A percentile compares a stretch with the other conserved stretches of the same genome.
Evolutionary conservation across 2,888 invertebrate genomes (phyloP).

Genomic region (Drymonia ruficornis): DNA sequence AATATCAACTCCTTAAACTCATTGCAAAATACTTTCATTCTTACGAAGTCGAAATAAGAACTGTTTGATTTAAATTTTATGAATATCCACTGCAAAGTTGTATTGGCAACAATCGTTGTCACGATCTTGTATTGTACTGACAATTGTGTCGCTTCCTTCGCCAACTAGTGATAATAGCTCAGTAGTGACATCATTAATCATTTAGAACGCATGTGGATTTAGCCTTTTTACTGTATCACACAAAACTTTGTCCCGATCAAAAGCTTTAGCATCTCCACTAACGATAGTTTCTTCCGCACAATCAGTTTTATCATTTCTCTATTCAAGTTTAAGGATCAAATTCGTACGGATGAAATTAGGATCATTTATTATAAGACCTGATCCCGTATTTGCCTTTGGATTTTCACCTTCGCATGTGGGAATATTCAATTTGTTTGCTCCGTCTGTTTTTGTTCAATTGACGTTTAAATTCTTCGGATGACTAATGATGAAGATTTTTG

Average conservation of each 20-base stretch:
- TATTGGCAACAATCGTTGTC: slow-evolving; percentile 54
- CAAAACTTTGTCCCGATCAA: slow-evolving; percentile 75
- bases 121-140: slow-evolving; percentile 58
- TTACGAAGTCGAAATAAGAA: slow-evolving; percentile 38
- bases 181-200: slow-evolving; percentile 80
- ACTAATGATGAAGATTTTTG: slow-evolving; percentile 71
- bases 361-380: slow-evolving; percentile 72
- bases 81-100: slow-evolving; percentile 11
- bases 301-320: slow-evolving; percentile 39
- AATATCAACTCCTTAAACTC: slow-evolving; percentile 2
- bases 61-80: neutral
- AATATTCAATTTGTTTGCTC: slow-evolving; percentile 81
- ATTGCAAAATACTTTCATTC: slow-evolving; percentile 32
- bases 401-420: slow-evolving; percentile 83
- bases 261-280: slow-evolving; percentile 64
- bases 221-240: slow-evolving; percentile 69
- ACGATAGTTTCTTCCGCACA: slow-evolving; percentile 48
- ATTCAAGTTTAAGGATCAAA: slow-evolving; percentile 37
- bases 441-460: slow-evolving; percentile 82
- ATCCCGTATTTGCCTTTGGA: slow-evolving; percentile 78
- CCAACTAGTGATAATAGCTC: slow-evolving; percentile 71
- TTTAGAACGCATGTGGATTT: slow-evolving; percentile 70
- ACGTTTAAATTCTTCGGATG: slow-evolving; percentile 73
- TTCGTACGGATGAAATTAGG: slow-evolving; percentile 32
- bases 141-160: slow-evolving; percentile 70